Percentiles rank a stretch among this genome's conserved stretches.
These are phyloP conservation scores for Python bivittatus DNA, from an alignment of 2,113 vertebrate species.

Conservation along the genomic window DNA sequence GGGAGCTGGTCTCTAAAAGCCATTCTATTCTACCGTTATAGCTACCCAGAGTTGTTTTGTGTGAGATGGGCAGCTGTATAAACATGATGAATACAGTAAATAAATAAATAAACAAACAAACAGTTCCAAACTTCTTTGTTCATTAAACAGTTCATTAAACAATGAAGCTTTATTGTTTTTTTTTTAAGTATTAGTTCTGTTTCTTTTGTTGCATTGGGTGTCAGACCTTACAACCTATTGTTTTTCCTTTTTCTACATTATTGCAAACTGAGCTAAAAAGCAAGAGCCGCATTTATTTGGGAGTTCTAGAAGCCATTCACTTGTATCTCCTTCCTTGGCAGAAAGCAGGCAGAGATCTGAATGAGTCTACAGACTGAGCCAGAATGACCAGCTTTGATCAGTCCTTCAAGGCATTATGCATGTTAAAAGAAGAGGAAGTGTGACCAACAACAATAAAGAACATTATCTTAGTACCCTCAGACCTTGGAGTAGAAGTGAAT, in stretches of 20 bases:
- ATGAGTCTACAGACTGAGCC: background rate
- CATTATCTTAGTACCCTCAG: background rate
- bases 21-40: constrained; percentile 34
- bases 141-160: background rate
- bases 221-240: fast-evolving
- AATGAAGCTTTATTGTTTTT: background rate
- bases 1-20: background rate
- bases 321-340: background rate
- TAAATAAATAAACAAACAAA: too few species aligned
- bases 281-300: background rate
- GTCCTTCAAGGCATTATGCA: background rate
- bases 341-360: background rate
- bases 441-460: background rate
- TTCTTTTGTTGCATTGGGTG: constrained; percentile 8
- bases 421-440: background rate
- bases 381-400: background rate
- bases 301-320: background rate
- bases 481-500: background rate
- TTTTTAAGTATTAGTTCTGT: background rate
- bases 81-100: too few species aligned
- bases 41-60: too few species aligned
- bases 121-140: background rate
- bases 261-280: background rate
- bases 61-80: too few species aligned
- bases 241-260: background rate